A percentile compares a stretch with the other conserved stretches of the same genome.
These are phyloP conservation scores for Aphelocoma coerulescens DNA, from an alignment of 2,113 vertebrate species.

Conservation along the genomic window DNA sequence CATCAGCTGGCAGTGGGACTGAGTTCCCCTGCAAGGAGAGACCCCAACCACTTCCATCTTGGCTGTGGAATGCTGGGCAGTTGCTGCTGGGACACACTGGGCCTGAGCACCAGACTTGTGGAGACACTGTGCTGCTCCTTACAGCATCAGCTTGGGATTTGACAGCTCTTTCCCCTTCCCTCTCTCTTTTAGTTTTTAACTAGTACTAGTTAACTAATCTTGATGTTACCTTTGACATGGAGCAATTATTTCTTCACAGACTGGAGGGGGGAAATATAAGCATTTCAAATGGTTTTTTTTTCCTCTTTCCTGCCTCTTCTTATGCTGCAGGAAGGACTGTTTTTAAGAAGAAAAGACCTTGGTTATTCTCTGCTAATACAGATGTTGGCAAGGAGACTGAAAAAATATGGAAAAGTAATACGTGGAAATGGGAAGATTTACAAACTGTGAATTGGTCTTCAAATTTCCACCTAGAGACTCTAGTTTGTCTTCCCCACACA, in stretches of 20 bases:
- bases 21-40: background rate
- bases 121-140: background rate
- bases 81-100: background rate
- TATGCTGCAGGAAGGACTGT: background rate
- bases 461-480: background rate
- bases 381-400: background rate
- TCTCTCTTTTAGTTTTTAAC: background rate
- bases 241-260: background rate
- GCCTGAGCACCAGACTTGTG: background rate
- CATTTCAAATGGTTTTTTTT: rapidly evolving
- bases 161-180: background rate
- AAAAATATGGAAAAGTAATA: background rate
- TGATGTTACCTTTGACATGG: background rate
- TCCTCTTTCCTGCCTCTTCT: background rate
- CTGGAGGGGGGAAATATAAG: background rate
- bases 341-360: background rate
- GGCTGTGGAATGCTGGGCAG: background rate
- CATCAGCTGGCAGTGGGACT: background rate
- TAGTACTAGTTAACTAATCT: background rate
- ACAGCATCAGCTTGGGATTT: background rate
- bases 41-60: rapidly evolving
- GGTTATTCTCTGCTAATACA: background rate
- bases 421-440: background rate
- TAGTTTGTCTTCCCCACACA: background rate
- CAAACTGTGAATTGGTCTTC: background rate